Evolutionary conservation across 2,888 invertebrate genomes (phyloP), one percentile per base, ranked within the genome.

Genomic region (Heliconius cydno): DNA sequence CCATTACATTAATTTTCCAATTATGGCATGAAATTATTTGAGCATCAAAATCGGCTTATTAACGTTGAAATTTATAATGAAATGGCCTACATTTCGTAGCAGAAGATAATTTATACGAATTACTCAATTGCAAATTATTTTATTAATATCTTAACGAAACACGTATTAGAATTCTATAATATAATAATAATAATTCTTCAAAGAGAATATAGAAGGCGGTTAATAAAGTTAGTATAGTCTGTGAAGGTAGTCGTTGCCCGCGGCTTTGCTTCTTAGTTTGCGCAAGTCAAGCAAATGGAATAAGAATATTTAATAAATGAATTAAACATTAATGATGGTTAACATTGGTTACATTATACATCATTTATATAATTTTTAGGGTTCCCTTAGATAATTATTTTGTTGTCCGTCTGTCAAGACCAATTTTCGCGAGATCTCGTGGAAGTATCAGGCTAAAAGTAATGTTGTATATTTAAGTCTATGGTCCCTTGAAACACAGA

Each of bases 21-120:
- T 77, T 77, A 34, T 15, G 67, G 46, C 19, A 74, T 60, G 28
- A 74, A 77, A 80, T 68, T 80, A 74, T 60, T 77, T 77, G 73
- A 77, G 46, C 28, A 34, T 28, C 72, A 67, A 77, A 77, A 80
- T 80, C 68, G 68, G 77, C 77, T 77, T 74, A 80, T 80, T 77
- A 63, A 63, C 46, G n/a, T 34, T 22, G 41, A 68, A 74, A 74
- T 77, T 74, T 74, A 68, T 80, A 80, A 80, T 80, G 77, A 77
- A 80, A 77, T 68, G 72, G 73, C 57, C 72, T 60, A 57, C 76
- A 79, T 76, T 76, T 52, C 57, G 25, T 28, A 76, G 38, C 60
- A 52, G 34, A 79, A 75, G 76, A 76, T 76, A 76, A 67, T 72
- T 71, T 76, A 71, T 76, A 63, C 38, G 28, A 72, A 60, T 60